A percentile compares a stretch with the other conserved stretches of the same genome.
phyloP scores from a whole-genome alignment of 1,140 invertebrate species.

The Drosophila sproati region DNA sequence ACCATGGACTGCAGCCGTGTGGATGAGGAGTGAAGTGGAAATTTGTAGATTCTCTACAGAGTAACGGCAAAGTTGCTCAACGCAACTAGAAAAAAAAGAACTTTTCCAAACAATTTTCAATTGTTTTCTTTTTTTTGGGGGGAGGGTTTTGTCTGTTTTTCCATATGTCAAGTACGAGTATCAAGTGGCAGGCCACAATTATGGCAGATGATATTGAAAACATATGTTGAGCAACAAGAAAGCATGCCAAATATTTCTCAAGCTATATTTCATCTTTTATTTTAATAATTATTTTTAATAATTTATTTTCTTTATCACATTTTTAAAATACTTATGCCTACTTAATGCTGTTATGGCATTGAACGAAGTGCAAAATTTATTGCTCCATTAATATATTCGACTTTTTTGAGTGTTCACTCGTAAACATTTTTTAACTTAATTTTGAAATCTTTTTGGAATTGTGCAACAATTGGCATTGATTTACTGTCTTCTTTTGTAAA shows the following conservation, averaged over 20 bases:
- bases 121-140: slow-evolving; percentile 1
- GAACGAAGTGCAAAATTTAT: slow-evolving; percentile 70
- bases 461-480: slow-evolving; percentile 73
- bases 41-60: slow-evolving; percentile 26
- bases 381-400: slow-evolving; percentile 55
- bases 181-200: slow-evolving; percentile 16
- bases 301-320: slow-evolving; percentile 32
- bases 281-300: slow-evolving; percentile 21
- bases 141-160: neutral
- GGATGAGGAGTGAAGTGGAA: slow-evolving; percentile 12
- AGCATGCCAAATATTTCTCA: slow-evolving; percentile 64
- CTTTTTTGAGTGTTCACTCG: slow-evolving; percentile 20
- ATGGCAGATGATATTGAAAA: slow-evolving; percentile 55
- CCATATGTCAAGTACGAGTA: slow-evolving; percentile 4
- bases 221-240: slow-evolving; percentile 51
- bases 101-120: slow-evolving; percentile 13
- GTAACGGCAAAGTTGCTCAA: slow-evolving; percentile 31
- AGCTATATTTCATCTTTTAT: slow-evolving; percentile 45
- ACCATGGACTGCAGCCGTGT: slow-evolving; percentile 23
- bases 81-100: neutral
- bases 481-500: neutral
- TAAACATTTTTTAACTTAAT: slow-evolving; percentile 52
- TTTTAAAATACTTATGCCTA: slow-evolving; percentile 52
- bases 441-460: slow-evolving; percentile 49
- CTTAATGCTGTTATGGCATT: slow-evolving; percentile 40